Evolutionary conservation across 1,140 invertebrate species (phyloP), one percentile per base, ranked within the genome.

Genomic region (Adoxophyes honmai): DNA sequence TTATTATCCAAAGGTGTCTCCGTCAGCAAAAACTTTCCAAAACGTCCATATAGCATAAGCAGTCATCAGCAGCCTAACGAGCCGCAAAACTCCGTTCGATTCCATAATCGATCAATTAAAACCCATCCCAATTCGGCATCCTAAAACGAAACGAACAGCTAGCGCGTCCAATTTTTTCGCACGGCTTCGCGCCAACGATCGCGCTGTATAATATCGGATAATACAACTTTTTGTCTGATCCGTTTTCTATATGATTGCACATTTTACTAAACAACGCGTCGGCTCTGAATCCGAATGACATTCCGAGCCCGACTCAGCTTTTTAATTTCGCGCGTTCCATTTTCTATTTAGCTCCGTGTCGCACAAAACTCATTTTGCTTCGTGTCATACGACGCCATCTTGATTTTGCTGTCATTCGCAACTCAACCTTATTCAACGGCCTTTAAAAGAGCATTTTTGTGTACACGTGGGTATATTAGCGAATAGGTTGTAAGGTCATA

Each of bases 181-280:
- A 70, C 70, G 65, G 52, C 57, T 64, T 69, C 68, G 61, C 68
- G 66, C 69, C 59, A 73, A 77, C 72, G 75, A 72, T 77, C 76
- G 64, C 62, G 58, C 60, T 53, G 68, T 69, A 79, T 75, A 77
- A 72, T 71, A 80, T 75, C 67, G 60, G 63, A 71, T 68, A 75
- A 73, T 71, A 68, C 64, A 59, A 60, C 64, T 72, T 78, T 76
- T 73, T 74, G 67, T 68, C 59, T 55, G 60, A 65, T 71, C 67
- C 67, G 61, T 70, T 73, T 80, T 81, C 77, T 82, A 70, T 82
- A 81, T 72, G 74, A 81, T 73, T 82, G 73, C 74, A 75, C 73
- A 78, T 79, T 80, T 81, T 68, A 75, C 76, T 76, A 82, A 82
- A 78, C 73, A 80, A 73, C 74, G 58, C 63, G 52, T 59, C 63